These are phyloP conservation scores for Bursaphelenchus mucronatus DNA, from an alignment of 1,140 invertebrate genomes.

Conservation along the genomic window DNA sequence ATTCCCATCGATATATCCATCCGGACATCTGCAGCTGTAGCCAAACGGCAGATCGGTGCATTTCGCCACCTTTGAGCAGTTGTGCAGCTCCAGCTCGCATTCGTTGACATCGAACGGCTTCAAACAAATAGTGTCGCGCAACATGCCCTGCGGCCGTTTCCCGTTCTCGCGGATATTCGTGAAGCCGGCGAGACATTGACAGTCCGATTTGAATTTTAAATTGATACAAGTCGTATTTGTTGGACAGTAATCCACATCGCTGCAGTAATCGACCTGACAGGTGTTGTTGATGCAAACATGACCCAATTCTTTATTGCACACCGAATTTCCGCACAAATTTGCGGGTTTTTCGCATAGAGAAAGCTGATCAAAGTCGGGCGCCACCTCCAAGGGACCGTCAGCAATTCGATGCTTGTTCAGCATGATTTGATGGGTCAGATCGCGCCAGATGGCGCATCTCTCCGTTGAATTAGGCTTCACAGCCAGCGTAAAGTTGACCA, in stretches of 20 bases:
- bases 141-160: conserved; percentile 43
- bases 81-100: conserved; percentile 57
- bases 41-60: conserved; percentile 52
- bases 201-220: conserved; percentile 54
- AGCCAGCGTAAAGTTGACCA: conserved; percentile 59
- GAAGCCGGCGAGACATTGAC: conserved; percentile 50
- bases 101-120: conserved; percentile 48
- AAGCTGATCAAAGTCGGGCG: conserved; percentile 50
- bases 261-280: conserved; percentile 48
- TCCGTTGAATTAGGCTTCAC: conserved; percentile 48
- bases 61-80: conserved; percentile 56
- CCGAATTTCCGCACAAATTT: conserved; percentile 48
- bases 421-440: conserved; percentile 24
- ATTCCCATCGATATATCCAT: conserved; percentile 60
- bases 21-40: conserved; percentile 52
- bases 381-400: conserved; percentile 48
- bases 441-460: conserved; percentile 55
- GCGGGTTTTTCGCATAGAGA: conserved; percentile 49
- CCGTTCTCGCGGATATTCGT: conserved; percentile 52
- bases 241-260: conserved; percentile 47
- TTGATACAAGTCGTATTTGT: conserved; percentile 56
- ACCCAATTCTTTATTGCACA: conserved; percentile 48
- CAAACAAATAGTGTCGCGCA: conserved; percentile 49
- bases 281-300: conserved; percentile 4
- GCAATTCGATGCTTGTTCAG: conserved; percentile 33